Conservation (phyloP, 2,888 invertebrate genomes). For the Ormyrus labotus region DNA sequence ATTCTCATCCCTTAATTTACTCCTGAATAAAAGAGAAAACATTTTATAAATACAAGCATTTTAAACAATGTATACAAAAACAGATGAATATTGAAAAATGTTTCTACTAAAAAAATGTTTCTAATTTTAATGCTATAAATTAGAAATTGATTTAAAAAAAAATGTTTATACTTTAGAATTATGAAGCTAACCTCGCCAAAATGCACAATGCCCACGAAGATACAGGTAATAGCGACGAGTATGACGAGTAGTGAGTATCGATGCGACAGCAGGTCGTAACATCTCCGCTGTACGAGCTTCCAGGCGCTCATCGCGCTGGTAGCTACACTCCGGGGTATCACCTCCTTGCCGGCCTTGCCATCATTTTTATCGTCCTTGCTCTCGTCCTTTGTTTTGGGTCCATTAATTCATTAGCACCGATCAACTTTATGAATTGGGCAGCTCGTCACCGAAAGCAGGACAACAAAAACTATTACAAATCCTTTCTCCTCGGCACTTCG, state of each 20-base stretch:
- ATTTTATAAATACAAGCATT: background rate
- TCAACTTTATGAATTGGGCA: background rate
- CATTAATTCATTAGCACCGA: constrained; percentile 18
- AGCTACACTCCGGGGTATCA: constrained; percentile 9
- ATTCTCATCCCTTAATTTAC: too few relatives aligned
- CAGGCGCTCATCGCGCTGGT: constrained; percentile 50
- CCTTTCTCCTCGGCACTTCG: too few relatives aligned
- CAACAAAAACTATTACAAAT: too few relatives aligned
- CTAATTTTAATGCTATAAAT: too few relatives aligned
- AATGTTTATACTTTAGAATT: too few relatives aligned
- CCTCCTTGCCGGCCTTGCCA: background rate
- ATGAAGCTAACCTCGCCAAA: constrained; percentile 73
- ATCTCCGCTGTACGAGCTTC: constrained; percentile 75
- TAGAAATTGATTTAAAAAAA: too few relatives aligned
- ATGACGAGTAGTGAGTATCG: constrained; percentile 74
- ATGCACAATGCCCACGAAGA: constrained; percentile 74
- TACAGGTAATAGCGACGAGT: constrained; percentile 72
- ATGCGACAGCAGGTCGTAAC: constrained; percentile 75
- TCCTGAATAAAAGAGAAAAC: background rate
- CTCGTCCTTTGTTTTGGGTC: background rate
- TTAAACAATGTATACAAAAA: constrained; percentile 11
- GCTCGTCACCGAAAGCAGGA: too few relatives aligned
- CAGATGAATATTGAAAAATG: too few relatives aligned
- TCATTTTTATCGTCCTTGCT: background rate
- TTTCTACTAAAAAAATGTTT: too few relatives aligned